Conservation (phyloP, 2,888 invertebrate species). For the Thelaira solivaga region DNA sequence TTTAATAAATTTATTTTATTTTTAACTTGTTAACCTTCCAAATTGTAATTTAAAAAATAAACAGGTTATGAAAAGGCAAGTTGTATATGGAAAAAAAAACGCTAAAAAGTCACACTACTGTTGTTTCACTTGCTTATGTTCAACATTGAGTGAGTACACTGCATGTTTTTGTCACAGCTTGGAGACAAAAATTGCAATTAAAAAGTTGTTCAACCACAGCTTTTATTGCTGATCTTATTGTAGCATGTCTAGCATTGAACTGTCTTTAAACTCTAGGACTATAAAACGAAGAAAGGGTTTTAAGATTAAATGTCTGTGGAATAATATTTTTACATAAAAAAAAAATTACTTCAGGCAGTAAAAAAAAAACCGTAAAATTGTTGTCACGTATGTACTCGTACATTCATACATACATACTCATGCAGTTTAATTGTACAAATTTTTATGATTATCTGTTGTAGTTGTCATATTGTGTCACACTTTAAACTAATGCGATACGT, state of each 20-base stretch:
- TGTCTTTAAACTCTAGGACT: slow-evolving; percentile 11
- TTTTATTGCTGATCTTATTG: slow-evolving; percentile 17
- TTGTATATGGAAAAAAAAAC: slow-evolving; percentile 16
- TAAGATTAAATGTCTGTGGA: neutral
- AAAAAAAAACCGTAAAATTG: neutral
- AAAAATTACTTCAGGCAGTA: neutral
- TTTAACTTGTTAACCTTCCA: neutral
- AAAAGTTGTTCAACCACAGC: slow-evolving; percentile 24
- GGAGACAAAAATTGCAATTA: slow-evolving; percentile 11
- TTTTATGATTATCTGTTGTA: slow-evolving; percentile 42
- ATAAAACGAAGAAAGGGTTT: neutral
- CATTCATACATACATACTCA: neutral
- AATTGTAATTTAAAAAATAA: neutral
- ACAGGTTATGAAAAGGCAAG: neutral
- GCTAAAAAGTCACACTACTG: slow-evolving; percentile 6
- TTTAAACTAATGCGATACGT: slow-evolving; percentile 21
- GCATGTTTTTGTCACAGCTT: neutral
- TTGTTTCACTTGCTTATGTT: neutral
- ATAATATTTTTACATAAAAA: neutral
- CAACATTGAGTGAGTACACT: neutral
- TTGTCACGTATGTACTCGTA: neutral
- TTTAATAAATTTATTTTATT: neutral
- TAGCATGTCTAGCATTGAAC: slow-evolving; percentile 33
- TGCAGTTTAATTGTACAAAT: neutral
- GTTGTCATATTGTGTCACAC: slow-evolving; percentile 40